Evolutionary conservation across 2,888 invertebrate species (phyloP).

Genomic region (Noctua comes): DNA sequence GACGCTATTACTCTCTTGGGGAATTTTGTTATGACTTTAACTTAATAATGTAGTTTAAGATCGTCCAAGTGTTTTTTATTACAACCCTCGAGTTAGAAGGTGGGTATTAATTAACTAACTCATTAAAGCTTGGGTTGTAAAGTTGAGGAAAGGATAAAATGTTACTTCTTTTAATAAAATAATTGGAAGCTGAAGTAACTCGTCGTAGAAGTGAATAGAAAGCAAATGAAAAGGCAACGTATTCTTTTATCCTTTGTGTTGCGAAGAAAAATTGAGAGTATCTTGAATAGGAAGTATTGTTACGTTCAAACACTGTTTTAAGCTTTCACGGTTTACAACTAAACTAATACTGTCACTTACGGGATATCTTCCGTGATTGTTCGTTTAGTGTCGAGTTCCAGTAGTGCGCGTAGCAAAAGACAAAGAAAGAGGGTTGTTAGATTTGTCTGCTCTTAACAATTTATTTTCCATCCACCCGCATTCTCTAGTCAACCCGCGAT

Average conservation of each 20-base stretch:
- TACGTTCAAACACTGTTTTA: too few relatives aligned
- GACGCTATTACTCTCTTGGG: conserved; percentile 47
- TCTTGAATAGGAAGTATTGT: background rate
- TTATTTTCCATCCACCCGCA: too few relatives aligned
- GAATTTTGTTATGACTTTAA: conserved; percentile 44
- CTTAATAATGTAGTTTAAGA: conserved; percentile 48
- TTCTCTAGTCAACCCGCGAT: too few relatives aligned
- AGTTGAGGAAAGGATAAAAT: conserved; percentile 1
- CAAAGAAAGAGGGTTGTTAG: too few relatives aligned
- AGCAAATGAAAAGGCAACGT: conserved; percentile 15
- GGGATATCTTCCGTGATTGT: too few relatives aligned
- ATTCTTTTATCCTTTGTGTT: conserved; percentile 19
- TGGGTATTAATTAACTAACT: conserved; percentile 16
- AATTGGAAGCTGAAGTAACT: conserved; percentile 25
- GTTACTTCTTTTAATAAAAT: conserved; percentile 3
- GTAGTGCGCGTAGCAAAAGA: too few relatives aligned
- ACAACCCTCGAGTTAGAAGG: background rate
- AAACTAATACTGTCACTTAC: too few relatives aligned
- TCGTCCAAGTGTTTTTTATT: conserved; percentile 22
- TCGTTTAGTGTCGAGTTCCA: too few relatives aligned
- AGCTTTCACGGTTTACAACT: too few relatives aligned
- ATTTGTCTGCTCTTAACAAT: too few relatives aligned
- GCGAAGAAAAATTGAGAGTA: background rate
- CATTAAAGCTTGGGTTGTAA: conserved; percentile 16
- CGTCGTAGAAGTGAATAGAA: background rate